Evolutionary conservation across 2,888 invertebrate species (phyloP).

Genomic region (Pollenia angustigena): DNA sequence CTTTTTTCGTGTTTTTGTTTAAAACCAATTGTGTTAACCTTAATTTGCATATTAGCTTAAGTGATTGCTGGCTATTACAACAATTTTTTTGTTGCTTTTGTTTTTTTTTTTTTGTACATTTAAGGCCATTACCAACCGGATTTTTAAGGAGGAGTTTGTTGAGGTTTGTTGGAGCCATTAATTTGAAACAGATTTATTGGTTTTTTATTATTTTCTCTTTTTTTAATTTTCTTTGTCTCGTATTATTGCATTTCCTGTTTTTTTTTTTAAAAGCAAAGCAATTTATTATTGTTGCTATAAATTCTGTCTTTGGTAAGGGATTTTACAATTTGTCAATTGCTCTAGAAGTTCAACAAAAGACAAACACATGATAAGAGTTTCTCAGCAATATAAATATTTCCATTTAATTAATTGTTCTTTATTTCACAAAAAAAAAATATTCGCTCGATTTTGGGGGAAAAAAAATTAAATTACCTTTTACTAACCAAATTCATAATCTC

Average conservation of each 20-base stretch:
- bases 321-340: conserved; percentile 44
- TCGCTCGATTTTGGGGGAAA: neutral
- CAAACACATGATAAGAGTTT: conserved; percentile 15
- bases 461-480: neutral
- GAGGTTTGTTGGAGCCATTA: conserved; percentile 61
- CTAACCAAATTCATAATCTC: conserved; percentile 19
- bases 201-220: conserved; percentile 38
- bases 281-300: conserved; percentile 22
- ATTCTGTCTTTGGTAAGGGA: conserved; percentile 3
- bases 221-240: conserved; percentile 29
- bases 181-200: conserved; percentile 71
- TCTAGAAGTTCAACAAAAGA: neutral
- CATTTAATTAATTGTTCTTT: conserved; percentile 24
- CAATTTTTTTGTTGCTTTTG: conserved; percentile 35
- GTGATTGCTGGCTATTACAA: conserved; percentile 70
- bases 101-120: conserved; percentile 6
- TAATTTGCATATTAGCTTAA: conserved; percentile 74
- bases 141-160: conserved; percentile 55
- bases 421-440: neutral
- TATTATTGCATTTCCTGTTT: conserved; percentile 42
- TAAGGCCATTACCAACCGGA: neutral
- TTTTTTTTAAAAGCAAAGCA: neutral
- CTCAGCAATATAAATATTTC: conserved; percentile 20
- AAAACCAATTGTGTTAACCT: conserved; percentile 72
- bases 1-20: conserved; percentile 40